Base-by-base conservation (phyloP, 2,113 vertebrate genomes). In the Ammodytes marinus region DNA sequence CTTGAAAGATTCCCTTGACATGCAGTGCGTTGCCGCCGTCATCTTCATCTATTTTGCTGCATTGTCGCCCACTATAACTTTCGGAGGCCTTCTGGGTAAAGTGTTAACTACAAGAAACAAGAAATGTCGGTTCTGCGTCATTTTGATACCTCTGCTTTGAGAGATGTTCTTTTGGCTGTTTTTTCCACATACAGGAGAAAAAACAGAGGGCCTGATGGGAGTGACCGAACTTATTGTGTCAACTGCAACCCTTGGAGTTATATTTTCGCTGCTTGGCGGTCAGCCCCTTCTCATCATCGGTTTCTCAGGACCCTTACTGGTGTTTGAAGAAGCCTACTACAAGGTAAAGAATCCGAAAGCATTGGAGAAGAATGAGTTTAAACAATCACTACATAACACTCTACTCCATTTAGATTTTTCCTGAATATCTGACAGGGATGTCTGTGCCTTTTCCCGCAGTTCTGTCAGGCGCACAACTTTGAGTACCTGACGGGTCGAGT, bases 41-140 rank as follows among this genome's bases (percentile, higher is more conserved):
- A 97, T 99, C 85, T 99, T 99, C 93, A 99, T 99, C 94, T 99
- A 99, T 90, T 99, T 99, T 8, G 98, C 98, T 1, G 98, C 98
- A 61, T 96, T 99, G 87, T 99, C 98, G 15, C 98, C 98, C 12
- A 98, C 98, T 81, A 99, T 99, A 91, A 99, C 98, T 70, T 99
- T 99, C 19, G 98, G 98, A 89, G 98, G 98, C 70, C 96, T 99
- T 86, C 94, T 99, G 94, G 98, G 98, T 98, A 95, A 96, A 89
- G 7, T 10, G 43, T 49, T 27, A 43, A 15, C 37, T 14, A 19
- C 1, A 1, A 2, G 5, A n/a, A 39, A 17, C 9, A 40, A 46
- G 9, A 35, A 5, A 13, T 1, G 3, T 43, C 4, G 11, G 12
- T 27, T 39, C 3, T 4, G 8, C 14, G 54, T 69, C 10, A 39